Percentiles rank a stretch among this genome's conserved stretches.
These are phyloP conservation scores for Gavialis gangeticus DNA, from an alignment of 2,113 vertebrate species.

Conservation along the genomic window DNA sequence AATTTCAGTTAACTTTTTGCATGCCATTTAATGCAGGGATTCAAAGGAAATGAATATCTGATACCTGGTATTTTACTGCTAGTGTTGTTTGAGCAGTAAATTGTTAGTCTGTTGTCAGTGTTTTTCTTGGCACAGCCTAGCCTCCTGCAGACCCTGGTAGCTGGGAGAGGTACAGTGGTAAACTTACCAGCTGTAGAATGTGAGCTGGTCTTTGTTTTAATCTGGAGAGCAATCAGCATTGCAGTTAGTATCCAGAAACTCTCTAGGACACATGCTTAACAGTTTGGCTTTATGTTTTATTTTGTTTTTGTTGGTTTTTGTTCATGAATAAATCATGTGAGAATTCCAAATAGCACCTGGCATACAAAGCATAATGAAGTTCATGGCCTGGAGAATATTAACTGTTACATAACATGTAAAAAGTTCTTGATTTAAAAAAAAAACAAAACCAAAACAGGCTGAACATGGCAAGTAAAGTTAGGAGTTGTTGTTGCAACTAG, in stretches of 20 bases:
- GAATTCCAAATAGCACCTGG: conserved; percentile 8
- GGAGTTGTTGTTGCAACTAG: background rate
- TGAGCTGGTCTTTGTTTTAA: conserved; percentile 50
- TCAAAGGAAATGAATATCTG: conserved; percentile 29
- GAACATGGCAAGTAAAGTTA: background rate
- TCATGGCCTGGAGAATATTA: background rate
- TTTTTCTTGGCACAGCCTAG: conserved; percentile 53
- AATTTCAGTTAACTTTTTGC: conserved; percentile 59
- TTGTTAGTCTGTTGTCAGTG: conserved; percentile 47
- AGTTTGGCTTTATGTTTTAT: conserved; percentile 43
- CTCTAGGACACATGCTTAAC: background rate
- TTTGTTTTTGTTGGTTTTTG: conserved; percentile 35
- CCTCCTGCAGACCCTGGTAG: conserved; percentile 19
- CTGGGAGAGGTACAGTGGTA: conserved; percentile 45
- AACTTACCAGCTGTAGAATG: conserved; percentile 35
- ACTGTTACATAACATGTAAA: accelerated
- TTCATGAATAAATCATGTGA: conserved; percentile 50
- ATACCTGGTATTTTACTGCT: conserved; percentile 55
- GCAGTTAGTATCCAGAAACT: conserved; percentile 42
- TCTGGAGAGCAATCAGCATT: conserved; percentile 48
- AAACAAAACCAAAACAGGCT: background rate
- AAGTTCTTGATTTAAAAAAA: background rate
- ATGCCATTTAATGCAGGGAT: conserved; percentile 43
- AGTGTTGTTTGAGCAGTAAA: conserved; percentile 14
- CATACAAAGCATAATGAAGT: background rate